Conservation (phyloP, 1,140 invertebrate species). For the Drosophila micromelanica region DNA sequence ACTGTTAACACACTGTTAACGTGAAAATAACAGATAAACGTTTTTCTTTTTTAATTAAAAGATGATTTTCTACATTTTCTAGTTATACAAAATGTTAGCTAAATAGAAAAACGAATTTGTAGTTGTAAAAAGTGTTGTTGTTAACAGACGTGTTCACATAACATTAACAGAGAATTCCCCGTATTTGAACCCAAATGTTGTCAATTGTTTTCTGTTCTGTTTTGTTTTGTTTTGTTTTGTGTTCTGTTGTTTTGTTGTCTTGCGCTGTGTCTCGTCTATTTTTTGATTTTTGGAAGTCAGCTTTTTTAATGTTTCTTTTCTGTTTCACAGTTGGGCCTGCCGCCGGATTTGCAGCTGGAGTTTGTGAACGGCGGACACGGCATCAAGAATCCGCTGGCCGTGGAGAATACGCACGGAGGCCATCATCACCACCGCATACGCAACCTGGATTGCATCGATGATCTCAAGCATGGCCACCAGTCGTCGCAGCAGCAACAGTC, state of each 20-base stretch:
- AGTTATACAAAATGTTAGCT: too few species aligned
- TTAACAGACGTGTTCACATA: too few species aligned
- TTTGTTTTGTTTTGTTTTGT: not conserved
- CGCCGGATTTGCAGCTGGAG: constrained; percentile 94
- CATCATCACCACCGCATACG: constrained; percentile 85
- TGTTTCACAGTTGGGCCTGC: constrained; percentile 90
- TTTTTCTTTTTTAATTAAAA: too few species aligned
- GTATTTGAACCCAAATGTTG: not conserved
- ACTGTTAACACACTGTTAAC: too few species aligned
- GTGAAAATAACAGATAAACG: too few species aligned
- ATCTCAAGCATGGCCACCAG: constrained; percentile 82
- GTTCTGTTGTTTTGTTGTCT: not conserved
- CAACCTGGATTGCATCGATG: constrained; percentile 84
- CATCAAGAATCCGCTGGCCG: constrained; percentile 98
- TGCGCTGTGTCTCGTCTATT: not conserved
- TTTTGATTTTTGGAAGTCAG: too few species aligned
- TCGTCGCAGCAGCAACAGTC: constrained; percentile 30
- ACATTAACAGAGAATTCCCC: too few species aligned
- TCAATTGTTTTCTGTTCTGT: not conserved
- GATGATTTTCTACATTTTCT: too few species aligned
- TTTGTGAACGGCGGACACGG: constrained; percentile 99
- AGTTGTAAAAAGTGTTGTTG: too few species aligned
- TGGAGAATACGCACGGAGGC: constrained; percentile 86
- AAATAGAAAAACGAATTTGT: too few species aligned
- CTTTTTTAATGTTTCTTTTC: constrained; percentile 21